These are phyloP conservation scores for Stenodema calcarata DNA, from an alignment of 2,888 invertebrate genomes.

Conservation along the genomic window DNA sequence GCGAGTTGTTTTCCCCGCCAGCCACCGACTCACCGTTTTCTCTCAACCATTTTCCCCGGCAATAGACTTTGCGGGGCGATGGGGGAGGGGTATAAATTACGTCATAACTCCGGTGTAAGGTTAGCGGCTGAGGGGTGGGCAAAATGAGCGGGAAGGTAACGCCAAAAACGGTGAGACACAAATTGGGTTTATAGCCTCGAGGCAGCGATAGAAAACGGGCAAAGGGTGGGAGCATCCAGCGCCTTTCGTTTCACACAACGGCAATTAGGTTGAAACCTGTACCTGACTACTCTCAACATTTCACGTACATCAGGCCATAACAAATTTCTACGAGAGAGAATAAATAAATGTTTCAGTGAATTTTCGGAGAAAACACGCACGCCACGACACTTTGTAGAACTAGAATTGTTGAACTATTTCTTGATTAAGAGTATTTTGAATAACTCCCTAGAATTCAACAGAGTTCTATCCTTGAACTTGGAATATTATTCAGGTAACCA, in stretches of 20 bases:
- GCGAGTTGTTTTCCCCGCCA: constrained; percentile 5
- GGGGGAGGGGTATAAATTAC: constrained; percentile 10
- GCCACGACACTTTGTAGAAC: not conserved
- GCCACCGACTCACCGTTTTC: not conserved
- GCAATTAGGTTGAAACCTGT: constrained; percentile 21
- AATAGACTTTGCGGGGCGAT: not conserved
- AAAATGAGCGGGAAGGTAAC: constrained; percentile 12
- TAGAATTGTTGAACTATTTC: not conserved
- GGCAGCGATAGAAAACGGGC: not conserved
- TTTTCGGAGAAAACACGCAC: not conserved
- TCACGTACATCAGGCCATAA: too few species aligned
- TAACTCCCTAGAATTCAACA: too few species aligned
- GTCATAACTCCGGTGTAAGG: constrained; percentile 25
- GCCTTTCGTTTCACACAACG: not conserved
- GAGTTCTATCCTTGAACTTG: too few species aligned
- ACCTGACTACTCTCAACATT: not conserved
- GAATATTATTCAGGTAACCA: too few species aligned
- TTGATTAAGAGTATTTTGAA: too few species aligned
- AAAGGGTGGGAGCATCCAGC: not conserved
- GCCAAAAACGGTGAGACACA: constrained; percentile 29
- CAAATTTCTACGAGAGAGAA: too few species aligned
- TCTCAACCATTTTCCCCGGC: not conserved
- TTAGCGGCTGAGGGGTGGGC: not conserved
- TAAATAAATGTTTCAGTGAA: too few species aligned
- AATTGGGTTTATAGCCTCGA: constrained; percentile 28